phyloP scores from a whole-genome alignment of 2,888 invertebrate genomes.

The Adineta ricciae region DNA sequence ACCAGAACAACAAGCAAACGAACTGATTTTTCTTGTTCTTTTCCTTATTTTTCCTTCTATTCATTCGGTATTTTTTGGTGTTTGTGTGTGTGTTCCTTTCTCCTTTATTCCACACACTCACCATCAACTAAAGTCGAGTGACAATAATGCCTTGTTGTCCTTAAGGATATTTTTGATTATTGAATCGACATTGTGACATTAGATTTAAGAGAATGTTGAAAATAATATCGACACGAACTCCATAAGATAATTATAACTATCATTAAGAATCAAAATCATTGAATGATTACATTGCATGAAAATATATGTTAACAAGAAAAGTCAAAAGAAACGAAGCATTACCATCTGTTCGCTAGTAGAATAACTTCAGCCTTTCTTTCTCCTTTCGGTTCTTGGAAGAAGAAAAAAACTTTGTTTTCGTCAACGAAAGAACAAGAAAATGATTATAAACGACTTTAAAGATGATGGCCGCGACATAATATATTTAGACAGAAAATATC shows the following conservation, averaged over 20 bases:
- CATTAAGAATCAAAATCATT: neutral
- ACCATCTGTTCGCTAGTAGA: neutral
- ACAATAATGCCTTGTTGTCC: neutral
- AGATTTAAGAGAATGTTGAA: neutral
- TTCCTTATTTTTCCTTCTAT: neutral
- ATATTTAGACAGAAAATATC: neutral
- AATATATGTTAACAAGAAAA: neutral
- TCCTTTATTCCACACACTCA: neutral
- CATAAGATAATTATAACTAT: neutral
- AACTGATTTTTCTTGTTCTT: conserved; percentile 13
- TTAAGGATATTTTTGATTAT: neutral
- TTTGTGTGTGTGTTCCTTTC: neutral
- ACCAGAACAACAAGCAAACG: neutral
- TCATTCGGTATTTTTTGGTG: neutral
- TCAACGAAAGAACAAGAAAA: neutral
- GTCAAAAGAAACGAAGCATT: neutral
- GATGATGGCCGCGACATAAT: neutral
- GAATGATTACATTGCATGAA: neutral
- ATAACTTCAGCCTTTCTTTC: neutral
- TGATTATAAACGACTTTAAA: neutral
- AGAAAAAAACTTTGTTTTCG: neutral
- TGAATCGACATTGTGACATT: neutral
- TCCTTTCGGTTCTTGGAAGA: neutral
- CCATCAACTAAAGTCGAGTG: neutral
- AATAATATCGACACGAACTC: neutral